Conservation (phyloP, 2,888 invertebrate species). For the Lasioglossum calceatum region DNA sequence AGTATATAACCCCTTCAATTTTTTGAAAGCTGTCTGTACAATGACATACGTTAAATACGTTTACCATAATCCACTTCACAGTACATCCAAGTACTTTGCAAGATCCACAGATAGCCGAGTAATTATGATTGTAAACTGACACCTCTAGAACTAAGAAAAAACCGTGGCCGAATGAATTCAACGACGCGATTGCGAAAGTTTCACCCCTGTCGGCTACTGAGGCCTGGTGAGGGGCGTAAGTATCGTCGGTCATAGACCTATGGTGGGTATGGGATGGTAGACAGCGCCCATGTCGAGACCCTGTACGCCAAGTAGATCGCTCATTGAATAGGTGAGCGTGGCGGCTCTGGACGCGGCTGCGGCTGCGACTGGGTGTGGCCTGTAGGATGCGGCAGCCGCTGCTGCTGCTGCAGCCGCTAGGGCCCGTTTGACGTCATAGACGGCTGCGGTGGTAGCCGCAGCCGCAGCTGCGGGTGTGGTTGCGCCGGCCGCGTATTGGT, state of each 20-base stretch:
- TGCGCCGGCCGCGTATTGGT: conserved; percentile 82
- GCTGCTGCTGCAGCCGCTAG: conserved; percentile 85
- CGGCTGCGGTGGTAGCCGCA: conserved; percentile 81
- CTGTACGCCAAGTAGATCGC: conserved; percentile 90
- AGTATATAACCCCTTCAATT: not conserved
- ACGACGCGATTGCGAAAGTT: not conserved
- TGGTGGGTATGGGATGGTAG: conserved; percentile 89
- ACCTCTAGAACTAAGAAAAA: not conserved
- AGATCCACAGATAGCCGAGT: not conserved
- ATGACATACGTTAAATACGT: not conserved
- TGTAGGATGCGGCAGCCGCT: conserved; percentile 87
- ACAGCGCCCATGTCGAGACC: conserved; percentile 89
- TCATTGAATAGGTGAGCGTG: conserved; percentile 89
- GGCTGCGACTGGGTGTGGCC: conserved; percentile 85
- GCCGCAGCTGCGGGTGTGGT: conserved; percentile 84
- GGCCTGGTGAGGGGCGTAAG: conserved; percentile 82
- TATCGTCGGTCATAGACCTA: conserved; percentile 89
- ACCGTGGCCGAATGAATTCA: not conserved
- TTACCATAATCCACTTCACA: not conserved
- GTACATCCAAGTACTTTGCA: not conserved
- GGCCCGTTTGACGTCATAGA: conserved; percentile 86
- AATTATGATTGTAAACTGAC: not conserved
- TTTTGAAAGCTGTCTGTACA: not conserved
- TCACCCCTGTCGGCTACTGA: conserved; percentile 69
- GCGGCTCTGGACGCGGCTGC: conserved; percentile 84